These are phyloP conservation scores for Tribolium freemani DNA, from an alignment of 2,888 invertebrate genomes.

Conservation along the genomic window DNA sequence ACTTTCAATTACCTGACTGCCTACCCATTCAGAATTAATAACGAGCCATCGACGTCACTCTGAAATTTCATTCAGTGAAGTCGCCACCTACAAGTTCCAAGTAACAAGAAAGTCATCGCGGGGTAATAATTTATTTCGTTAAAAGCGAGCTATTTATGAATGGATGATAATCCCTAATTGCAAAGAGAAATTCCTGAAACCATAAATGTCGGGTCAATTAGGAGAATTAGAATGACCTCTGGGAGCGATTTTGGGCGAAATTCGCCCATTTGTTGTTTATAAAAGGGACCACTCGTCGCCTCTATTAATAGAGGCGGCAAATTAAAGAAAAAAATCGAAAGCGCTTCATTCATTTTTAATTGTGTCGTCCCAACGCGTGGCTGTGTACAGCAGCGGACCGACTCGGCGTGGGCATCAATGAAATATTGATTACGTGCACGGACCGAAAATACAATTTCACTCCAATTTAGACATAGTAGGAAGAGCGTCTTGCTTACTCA, in stretches of 20 bases:
- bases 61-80: not conserved
- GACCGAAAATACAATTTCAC: conserved; percentile 52
- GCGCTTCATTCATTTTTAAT: conserved; percentile 24
- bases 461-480: conserved; percentile 48
- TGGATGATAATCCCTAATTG: not conserved
- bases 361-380: not conserved
- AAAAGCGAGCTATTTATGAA: not conserved
- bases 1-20: conserved; percentile 25
- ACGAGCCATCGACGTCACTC: conserved; percentile 8
- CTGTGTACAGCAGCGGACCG: conserved; percentile 43
- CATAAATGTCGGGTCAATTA: not conserved
- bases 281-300: not conserved
- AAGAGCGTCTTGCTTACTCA: conserved; percentile 9
- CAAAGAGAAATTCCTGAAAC: not conserved
- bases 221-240: conserved; percentile 1
- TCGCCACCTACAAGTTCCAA: not conserved
- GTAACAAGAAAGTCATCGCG: not conserved
- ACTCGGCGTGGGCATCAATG: conserved; percentile 60
- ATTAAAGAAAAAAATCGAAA: not conserved
- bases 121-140: not conserved
- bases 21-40: conserved; percentile 21
- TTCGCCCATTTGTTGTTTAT: not conserved
- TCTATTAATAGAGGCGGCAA: not conserved
- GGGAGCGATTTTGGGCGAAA: not conserved
- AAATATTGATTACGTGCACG: conserved; percentile 60